Conservation (phyloP, 2,113 vertebrate genomes). For the Butorides virescens region DNA sequence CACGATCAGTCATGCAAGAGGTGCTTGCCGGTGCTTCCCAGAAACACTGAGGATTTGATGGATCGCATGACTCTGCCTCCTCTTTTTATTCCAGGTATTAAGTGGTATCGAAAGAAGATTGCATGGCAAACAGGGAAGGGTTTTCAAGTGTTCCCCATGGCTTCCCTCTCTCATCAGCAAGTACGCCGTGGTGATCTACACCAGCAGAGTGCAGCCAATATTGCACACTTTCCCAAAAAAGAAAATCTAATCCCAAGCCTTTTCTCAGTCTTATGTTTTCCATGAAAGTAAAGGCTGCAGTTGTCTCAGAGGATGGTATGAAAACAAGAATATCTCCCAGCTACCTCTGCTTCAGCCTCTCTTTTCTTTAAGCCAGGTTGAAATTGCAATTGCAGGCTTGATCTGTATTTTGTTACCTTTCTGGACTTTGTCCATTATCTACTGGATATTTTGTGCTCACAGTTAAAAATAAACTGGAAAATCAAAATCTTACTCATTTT, state of each 20-base stretch:
- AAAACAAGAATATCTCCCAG: slow-evolving; percentile 13
- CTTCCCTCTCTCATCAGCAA: not conserved
- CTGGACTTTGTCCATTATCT: not conserved
- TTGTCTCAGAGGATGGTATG: not conserved
- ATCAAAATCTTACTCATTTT: not conserved
- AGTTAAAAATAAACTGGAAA: not conserved
- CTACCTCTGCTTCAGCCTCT: not conserved
- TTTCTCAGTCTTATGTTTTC: not conserved
- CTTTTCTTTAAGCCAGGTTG: not conserved
- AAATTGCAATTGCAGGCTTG: not conserved
- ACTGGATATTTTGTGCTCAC: not conserved
- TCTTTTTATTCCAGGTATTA: slow-evolving; percentile 8
- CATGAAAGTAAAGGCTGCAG: not conserved
- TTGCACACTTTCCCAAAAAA: not conserved
- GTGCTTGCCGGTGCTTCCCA: not conserved
- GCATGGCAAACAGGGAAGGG: not conserved
- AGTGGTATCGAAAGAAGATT: not conserved
- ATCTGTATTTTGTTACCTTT: not conserved
- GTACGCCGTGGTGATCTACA: rapidly evolving
- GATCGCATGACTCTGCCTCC: not conserved
- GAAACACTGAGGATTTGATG: not conserved
- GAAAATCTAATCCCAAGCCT: not conserved
- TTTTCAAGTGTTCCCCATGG: not conserved
- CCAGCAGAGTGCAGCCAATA: not conserved
- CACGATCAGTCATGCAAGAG: not conserved